Percentiles rank a stretch among this genome's conserved stretches.
phyloP scores from a whole-genome alignment of 2,113 vertebrate species.

The Lycaon pictus region DNA sequence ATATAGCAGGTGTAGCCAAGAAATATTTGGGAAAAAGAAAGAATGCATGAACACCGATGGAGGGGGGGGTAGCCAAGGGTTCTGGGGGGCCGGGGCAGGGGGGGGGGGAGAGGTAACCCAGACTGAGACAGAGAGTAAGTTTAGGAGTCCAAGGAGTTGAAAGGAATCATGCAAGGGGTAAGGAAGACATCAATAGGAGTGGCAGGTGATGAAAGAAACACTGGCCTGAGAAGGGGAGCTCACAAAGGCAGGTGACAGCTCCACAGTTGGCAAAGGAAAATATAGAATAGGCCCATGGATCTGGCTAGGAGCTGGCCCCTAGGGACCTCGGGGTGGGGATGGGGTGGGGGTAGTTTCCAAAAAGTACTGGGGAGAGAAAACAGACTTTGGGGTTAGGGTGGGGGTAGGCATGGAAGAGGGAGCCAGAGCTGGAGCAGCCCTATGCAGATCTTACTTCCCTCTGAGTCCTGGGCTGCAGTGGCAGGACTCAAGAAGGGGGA shows the following conservation, averaged over 20 bases:
- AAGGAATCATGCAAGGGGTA: slow-evolving; percentile 15
- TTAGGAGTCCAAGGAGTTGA: background rate
- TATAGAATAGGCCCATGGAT: background rate
- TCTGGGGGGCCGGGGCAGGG: background rate
- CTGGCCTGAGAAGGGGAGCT: background rate
- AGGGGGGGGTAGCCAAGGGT: background rate
- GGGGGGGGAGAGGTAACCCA: background rate
- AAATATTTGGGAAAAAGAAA: slow-evolving; percentile 54
- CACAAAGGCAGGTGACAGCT: slow-evolving; percentile 43
- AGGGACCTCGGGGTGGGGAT: background rate
- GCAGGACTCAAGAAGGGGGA: background rate
- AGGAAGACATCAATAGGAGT: background rate
- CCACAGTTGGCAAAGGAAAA: slow-evolving; percentile 19
- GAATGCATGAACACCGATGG: background rate
- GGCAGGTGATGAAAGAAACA: slow-evolving; percentile 42
- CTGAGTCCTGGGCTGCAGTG: background rate
- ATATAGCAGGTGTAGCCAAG: background rate
- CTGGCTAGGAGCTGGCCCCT: slow-evolving; percentile 19
- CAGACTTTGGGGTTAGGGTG: background rate
- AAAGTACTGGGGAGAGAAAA: slow-evolving; percentile 9
- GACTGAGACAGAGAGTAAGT: background rate
- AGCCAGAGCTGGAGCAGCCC: background rate
- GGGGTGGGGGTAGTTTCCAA: slow-evolving; percentile 2
- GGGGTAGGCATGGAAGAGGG: background rate
- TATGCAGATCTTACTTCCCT: background rate